A percentile compares a stretch with the other conserved stretches of the same genome.
phyloP scores from a whole-genome alignment of 1,140 invertebrate species.

The Drosophila pseudoananassae region DNA sequence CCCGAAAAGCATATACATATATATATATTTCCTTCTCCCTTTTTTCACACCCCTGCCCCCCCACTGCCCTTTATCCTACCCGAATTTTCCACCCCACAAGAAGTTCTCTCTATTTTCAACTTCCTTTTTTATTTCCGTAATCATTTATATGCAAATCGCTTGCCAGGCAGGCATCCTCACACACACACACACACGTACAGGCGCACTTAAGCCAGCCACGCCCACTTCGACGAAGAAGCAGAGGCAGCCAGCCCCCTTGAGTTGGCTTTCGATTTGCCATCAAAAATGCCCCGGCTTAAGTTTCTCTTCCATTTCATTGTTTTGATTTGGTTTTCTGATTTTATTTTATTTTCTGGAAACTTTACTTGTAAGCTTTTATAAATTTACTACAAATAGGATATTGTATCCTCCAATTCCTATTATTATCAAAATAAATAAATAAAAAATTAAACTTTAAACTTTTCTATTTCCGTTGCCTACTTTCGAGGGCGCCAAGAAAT shows the following conservation, averaged over 20 bases:
- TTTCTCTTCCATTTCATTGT: slow-evolving; percentile 35
- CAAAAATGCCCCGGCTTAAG: slow-evolving; percentile 54
- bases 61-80: not conserved
- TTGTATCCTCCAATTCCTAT: no score
- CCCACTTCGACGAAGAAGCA: slow-evolving; percentile 12
- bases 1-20: slow-evolving; percentile 24
- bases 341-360: slow-evolving; percentile 4
- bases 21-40: slow-evolving; percentile 1
- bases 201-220: slow-evolving; percentile 24
- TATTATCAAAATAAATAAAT: no score
- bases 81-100: slow-evolving; percentile 4
- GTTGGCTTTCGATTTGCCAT: slow-evolving; percentile 71
- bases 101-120: slow-evolving; percentile 76
- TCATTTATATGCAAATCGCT: slow-evolving; percentile 82
- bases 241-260: slow-evolving; percentile 24
- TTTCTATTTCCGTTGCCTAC: no score
- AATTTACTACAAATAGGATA: no score
- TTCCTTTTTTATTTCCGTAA: slow-evolving; percentile 82
- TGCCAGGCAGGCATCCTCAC: slow-evolving; percentile 49
- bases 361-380: not conserved
- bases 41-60: not conserved
- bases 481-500: no score
- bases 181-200: slow-evolving; percentile 25
- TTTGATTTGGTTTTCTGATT: slow-evolving; percentile 29
- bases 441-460: no score